Evolutionary conservation across 2,888 invertebrate species (phyloP), one percentile per base, ranked within the genome.

Genomic region (Diadromus collaris): DNA sequence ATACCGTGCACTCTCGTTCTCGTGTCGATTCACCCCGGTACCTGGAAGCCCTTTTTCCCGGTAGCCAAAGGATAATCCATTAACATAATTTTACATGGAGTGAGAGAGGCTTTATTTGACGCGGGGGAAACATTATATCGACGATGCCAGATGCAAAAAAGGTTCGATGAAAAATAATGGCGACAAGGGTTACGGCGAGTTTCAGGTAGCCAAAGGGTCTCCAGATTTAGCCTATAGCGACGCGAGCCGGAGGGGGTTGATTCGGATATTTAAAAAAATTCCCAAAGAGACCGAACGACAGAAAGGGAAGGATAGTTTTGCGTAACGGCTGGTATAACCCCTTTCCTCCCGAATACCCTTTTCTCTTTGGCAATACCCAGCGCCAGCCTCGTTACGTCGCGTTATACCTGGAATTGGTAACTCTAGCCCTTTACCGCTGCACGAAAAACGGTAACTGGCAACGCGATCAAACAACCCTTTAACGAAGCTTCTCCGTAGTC

Each of bases 51-150:
- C 65, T 81, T 79, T 79, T 79, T 63, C 38, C 41, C 58, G 80
- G 81, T 82, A 81, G 78, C 83, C 83, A 81, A 86, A 88, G 90
- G 90, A 90, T 90, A 90, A 90, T 90, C 90, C 90, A 90, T 90
- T 90, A 90, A 90, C 90, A 90, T 90, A 90, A 90, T 90, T 90
- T 90, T 88, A 90, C 90, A 90, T 90, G 88, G 87, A 85, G 72
- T 48, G 32, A 60, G 77, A 75, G 73, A 79, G 79, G 83, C 76
- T 81, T 82, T 82, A 80, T 81, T 81, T 79, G 76, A 76, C 81
- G 71, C 83, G 85, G 86, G 86, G 87, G 87, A 86, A 84, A 88
- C 88, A 87, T 89, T 89, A 87, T 89, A 87, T 88, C 88, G 84
- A 82, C 78, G 85, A 78, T 80, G 89, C 89, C 90, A 90, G 90